Base-by-base conservation (phyloP, 2,113 vertebrate species). In the Xenus cinereus region DNA sequence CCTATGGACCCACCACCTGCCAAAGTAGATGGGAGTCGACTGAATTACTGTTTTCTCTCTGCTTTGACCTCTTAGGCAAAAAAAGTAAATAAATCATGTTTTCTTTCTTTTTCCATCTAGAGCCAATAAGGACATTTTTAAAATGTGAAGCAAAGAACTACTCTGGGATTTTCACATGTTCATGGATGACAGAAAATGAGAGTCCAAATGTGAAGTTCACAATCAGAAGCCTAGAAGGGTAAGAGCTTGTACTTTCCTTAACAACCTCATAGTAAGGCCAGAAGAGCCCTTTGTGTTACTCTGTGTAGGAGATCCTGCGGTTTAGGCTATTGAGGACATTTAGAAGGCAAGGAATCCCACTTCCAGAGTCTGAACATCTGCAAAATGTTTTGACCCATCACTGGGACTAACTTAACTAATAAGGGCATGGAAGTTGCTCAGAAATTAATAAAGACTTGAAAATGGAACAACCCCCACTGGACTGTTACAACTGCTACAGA, bases 111-210 rank as follows among this genome's bases (percentile, higher is more conserved):
- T 85, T 82, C 46, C 68, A 24, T 66, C 11, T 59, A 98, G 98
- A 97, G 24, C 87, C 95, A 64, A 94, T 91, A 22, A 77, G 51
- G 69, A 96, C 92, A 10, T 98, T 97, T 95, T 35, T 98, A 87
- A 98, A 97, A 93, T 98, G 98, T 20, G 96, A 98, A 51, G 98
- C 98, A 64, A 97, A 96, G 82, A 98, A 97, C 94, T 98, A 98
- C 91, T 98, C 98, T 19, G 98, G 98, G 73, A 97, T 35, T 93
- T 98, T 98, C 89, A 85, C 76, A 3, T 98, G 98, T 91, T 98
- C 96, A 66, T 98, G 98, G 98, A 97, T 98, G 98, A 98, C 97
- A 14, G 96, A 95, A 80, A 78, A 95, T 82, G 96, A 83, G n/a
- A 97, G 73, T 62, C 87, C 91, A 35, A 56, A 95, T 60, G 15